These are phyloP conservation scores for Corvus hawaiiensis DNA, from an alignment of 2,113 vertebrate genomes.

Conservation along the genomic window DNA sequence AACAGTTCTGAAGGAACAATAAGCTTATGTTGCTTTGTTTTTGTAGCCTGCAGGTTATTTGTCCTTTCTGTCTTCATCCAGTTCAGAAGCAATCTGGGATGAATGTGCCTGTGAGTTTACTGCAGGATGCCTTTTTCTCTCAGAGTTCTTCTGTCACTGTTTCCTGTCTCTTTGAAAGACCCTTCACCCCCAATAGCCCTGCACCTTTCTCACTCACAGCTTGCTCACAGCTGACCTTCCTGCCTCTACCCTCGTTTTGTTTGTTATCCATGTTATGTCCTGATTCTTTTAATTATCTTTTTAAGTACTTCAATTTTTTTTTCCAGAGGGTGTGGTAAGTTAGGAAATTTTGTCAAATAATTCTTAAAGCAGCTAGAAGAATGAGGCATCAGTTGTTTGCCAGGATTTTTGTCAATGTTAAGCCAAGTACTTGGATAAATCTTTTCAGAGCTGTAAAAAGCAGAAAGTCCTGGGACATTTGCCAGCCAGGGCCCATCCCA, in stretches of 20 bases:
- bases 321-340: not conserved
- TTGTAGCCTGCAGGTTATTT: not conserved
- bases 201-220: not conserved
- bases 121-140: not conserved
- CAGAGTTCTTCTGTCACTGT: not conserved
- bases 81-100: not conserved
- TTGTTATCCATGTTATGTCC: not conserved
- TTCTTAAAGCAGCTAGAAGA: not conserved
- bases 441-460: not conserved
- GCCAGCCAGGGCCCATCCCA: not conserved
- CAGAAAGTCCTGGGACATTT: not conserved
- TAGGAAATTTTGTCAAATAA: not conserved
- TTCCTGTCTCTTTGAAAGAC: not conserved
- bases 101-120: not conserved
- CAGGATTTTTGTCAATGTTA: not conserved
- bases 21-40: not conserved
- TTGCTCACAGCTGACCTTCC: not conserved
- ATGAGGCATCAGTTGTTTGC: not conserved
- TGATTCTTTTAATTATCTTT: not conserved
- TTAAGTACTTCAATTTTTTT: not conserved
- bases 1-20: not conserved
- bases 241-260: not conserved
- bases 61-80: not conserved
- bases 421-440: not conserved
- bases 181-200: not conserved